phyloP scores from a whole-genome alignment of 1,140 invertebrate species.

The Drosophila orosa region DNA sequence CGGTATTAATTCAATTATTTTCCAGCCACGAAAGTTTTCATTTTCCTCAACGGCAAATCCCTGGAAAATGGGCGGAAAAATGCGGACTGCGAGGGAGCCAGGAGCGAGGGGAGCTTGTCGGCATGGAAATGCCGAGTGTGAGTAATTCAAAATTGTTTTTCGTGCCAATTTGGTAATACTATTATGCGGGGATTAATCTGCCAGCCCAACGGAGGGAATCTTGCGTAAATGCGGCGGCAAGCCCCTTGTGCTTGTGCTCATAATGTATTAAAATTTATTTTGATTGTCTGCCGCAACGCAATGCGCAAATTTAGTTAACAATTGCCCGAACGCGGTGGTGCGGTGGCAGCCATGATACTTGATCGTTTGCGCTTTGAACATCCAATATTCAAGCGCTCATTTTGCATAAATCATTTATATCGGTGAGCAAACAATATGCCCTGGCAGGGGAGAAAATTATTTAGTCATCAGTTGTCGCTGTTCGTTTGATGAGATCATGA shows the following conservation, averaged over 20 bases:
- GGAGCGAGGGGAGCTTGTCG: neutral
- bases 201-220: neutral
- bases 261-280: constrained; percentile 41
- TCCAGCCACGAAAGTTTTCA: constrained; percentile 14
- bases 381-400: constrained; percentile 1
- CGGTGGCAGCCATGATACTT: constrained; percentile 11
- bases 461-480: constrained; percentile 45
- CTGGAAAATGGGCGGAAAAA: constrained; percentile 17
- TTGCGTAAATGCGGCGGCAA: neutral
- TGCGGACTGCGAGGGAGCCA: neutral
- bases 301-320: constrained; percentile 4
- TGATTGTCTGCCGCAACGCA: constrained; percentile 15
- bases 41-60: constrained; percentile 2
- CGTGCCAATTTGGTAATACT: constrained; percentile 37
- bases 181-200: constrained; percentile 30
- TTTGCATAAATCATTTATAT: constrained; percentile 48
- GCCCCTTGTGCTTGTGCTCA: constrained; percentile 1
- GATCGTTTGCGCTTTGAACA: constrained; percentile 5
- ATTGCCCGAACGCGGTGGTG: neutral
- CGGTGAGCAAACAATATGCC: constrained; percentile 28
- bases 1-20: constrained; percentile 33
- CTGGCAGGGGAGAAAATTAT: constrained; percentile 22
- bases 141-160: constrained; percentile 5
- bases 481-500: constrained; percentile 41
- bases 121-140: constrained; percentile 1